These are phyloP conservation scores for Pagrus major DNA, from an alignment of 2,113 vertebrate species.

Conservation along the genomic window DNA sequence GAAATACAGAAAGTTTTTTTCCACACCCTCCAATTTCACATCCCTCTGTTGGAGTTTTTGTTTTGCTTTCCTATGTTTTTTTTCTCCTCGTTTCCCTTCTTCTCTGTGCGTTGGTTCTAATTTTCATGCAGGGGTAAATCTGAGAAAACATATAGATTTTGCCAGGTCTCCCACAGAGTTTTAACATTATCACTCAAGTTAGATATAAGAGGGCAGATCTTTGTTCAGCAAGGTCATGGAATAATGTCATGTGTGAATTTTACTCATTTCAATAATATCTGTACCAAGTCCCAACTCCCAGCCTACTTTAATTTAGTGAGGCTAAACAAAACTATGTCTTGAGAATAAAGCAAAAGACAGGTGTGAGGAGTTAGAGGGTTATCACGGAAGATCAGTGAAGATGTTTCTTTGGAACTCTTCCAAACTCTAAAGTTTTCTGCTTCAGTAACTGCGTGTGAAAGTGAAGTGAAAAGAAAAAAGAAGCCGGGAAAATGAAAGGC, in stretches of 20 bases:
- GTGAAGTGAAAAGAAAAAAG: background rate
- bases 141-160: constrained; percentile 18
- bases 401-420: constrained; percentile 10
- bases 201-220: background rate
- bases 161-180: constrained; percentile 21
- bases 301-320: background rate
- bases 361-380: constrained; percentile 26
- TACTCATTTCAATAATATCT: background rate
- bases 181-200: constrained; percentile 33
- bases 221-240: constrained; percentile 5
- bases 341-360: background rate
- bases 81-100: constrained; percentile 30
- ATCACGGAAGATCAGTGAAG: background rate
- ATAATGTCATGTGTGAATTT: constrained; percentile 7
- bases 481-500: background rate
- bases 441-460: constrained; percentile 1
- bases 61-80: constrained; percentile 49
- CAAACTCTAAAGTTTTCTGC: constrained; percentile 3
- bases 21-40: constrained; percentile 33
- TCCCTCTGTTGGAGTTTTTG: constrained; percentile 41
- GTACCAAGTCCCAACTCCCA: background rate
- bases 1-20: constrained; percentile 31
- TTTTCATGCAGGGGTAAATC: constrained; percentile 23
- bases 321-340: background rate
- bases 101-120: background rate